phyloP scores from a whole-genome alignment of 1,140 invertebrate species.

The Ylistrum balloti region DNA sequence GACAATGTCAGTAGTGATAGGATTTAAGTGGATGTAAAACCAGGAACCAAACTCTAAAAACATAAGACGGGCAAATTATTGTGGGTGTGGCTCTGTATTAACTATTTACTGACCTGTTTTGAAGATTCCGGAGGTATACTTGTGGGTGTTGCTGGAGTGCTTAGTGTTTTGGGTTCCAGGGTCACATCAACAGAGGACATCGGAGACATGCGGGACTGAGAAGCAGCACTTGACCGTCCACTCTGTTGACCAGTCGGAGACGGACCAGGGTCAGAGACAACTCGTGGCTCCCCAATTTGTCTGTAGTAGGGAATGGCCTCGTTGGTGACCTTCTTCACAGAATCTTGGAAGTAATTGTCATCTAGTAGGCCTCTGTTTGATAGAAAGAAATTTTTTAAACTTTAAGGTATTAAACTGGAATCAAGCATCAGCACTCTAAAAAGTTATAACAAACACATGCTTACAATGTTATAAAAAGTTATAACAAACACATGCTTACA shows the following conservation, averaged over 20 bases:
- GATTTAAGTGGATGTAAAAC: too few species aligned
- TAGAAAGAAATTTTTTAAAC: slow-evolving; percentile 44
- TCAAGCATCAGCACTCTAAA: too few species aligned
- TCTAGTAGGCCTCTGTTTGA: slow-evolving; percentile 78
- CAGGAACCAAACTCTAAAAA: too few species aligned
- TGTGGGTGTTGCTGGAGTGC: slow-evolving; percentile 40
- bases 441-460: too few species aligned
- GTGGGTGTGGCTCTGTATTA: too few species aligned
- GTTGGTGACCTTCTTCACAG: slow-evolving; percentile 75
- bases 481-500: too few species aligned
- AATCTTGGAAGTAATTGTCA: slow-evolving; percentile 78
- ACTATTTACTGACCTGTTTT: slow-evolving; percentile 4
- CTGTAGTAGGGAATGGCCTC: slow-evolving; percentile 80
- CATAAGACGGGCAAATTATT: too few species aligned
- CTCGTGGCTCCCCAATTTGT: slow-evolving; percentile 71
- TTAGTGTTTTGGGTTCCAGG: neutral
- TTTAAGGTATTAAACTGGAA: too few species aligned
- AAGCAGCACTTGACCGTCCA: slow-evolving; percentile 42
- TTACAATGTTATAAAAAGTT: too few species aligned
- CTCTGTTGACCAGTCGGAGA: neutral
- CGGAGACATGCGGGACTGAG: neutral
- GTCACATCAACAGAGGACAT: slow-evolving; percentile 49
- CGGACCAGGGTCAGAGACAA: neutral
- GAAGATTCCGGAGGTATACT: neutral
- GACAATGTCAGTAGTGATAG: too few species aligned